Evolutionary conservation across 1,140 invertebrate genomes (phyloP).

Genomic region (Drosophila aff.): DNA sequence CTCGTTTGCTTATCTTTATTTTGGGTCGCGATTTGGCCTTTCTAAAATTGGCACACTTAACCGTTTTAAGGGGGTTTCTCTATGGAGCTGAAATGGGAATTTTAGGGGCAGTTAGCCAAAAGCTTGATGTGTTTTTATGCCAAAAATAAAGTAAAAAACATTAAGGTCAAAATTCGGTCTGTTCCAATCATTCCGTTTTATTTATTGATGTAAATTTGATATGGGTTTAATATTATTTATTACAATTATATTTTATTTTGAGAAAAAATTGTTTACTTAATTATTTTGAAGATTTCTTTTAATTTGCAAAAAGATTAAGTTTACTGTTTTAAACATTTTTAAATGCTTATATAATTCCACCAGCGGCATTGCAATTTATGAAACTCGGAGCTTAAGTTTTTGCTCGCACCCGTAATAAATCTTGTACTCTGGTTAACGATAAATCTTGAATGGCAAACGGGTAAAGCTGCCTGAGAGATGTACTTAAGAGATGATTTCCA

Average conservation of each 20-base stretch:
- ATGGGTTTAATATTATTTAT: background rate
- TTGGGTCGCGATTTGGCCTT: conserved; percentile 30
- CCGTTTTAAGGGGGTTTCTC: background rate
- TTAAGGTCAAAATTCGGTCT: background rate
- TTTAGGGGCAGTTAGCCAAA: conserved; percentile 17
- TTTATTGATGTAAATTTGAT: background rate
- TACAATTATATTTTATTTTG: background rate
- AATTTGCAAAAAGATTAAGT: conserved; percentile 8
- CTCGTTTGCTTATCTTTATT: conserved; percentile 31
- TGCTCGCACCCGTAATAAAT: conserved; percentile 38
- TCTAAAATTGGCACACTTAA: conserved; percentile 45
- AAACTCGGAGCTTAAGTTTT: conserved; percentile 24
- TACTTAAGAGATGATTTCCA: conserved; percentile 23
- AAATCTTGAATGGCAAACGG: conserved; percentile 35
- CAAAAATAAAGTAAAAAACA: background rate
- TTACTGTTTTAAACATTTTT: background rate
- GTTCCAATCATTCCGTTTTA: background rate
- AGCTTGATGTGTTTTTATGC: background rate
- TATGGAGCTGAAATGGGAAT: background rate
- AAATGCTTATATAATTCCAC: conserved; percentile 22
- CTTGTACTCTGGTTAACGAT: conserved; percentile 22
- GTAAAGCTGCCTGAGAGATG: conserved; percentile 30
- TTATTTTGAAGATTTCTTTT: background rate
- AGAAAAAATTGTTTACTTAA: background rate
- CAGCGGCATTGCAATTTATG: conserved; percentile 16